Percentiles rank a stretch among this genome's conserved stretches.
Evolutionary conservation across 2,888 invertebrate genomes (phyloP).

Genomic region (Rotaria macrura): DNA sequence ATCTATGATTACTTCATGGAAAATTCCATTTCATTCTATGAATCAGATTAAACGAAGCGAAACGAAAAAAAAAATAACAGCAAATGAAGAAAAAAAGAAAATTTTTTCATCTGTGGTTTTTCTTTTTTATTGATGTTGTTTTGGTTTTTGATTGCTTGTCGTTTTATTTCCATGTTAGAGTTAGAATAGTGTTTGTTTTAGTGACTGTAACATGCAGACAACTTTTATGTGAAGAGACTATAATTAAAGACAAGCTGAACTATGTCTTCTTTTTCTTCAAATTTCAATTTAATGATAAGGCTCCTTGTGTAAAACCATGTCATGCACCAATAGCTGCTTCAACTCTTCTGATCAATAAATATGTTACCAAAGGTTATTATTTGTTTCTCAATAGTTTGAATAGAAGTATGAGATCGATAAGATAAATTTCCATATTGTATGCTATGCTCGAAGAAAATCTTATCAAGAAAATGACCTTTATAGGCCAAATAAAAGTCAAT

Average conservation of each 20-base stretch:
- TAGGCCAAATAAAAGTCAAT: no score
- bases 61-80: background rate
- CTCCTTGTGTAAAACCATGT: no score
- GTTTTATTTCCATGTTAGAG: background rate
- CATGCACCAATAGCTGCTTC: no score
- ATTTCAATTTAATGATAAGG: no score
- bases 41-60: background rate
- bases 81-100: background rate
- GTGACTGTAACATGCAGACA: background rate
- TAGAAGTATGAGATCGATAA: no score
- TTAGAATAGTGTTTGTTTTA: background rate
- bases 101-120: background rate
- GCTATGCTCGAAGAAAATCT: no score
- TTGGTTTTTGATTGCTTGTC: background rate
- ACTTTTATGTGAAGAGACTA: background rate
- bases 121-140: background rate
- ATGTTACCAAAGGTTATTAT: no score
- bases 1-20: conserved; percentile 1
- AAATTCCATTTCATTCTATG: conserved; percentile 16
- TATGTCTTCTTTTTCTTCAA: background rate
- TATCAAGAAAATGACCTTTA: no score
- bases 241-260: background rate
- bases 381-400: no score
- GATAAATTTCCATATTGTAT: no score
- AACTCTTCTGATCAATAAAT: no score